These are phyloP conservation scores for Labroides dimidiatus DNA, from an alignment of 2,797 vertebrate genomes.

Conservation along the genomic window DNA sequence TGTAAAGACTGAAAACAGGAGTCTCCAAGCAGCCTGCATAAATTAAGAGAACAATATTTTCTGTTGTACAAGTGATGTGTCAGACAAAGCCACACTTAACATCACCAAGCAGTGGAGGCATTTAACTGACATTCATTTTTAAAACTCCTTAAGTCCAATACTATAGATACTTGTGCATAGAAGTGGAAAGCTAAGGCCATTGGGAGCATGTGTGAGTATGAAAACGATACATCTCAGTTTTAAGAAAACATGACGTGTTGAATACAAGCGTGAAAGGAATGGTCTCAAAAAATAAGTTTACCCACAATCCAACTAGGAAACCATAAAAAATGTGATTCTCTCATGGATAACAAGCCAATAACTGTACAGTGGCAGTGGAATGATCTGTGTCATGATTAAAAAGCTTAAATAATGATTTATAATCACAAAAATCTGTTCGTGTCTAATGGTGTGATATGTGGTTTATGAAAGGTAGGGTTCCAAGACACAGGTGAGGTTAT, in stretches of 20 bases:
- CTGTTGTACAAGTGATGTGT: slow-evolving; percentile 69
- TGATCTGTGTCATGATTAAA: slow-evolving; percentile 12
- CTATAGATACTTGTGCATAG: slow-evolving; percentile 78
- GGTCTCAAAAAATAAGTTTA: slow-evolving; percentile 8
- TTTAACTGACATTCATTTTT: slow-evolving; percentile 72
- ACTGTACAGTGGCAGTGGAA: slow-evolving; percentile 40
- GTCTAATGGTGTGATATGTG: slow-evolving; percentile 46
- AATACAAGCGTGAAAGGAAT: slow-evolving; percentile 30
- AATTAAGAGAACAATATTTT: slow-evolving; percentile 78
- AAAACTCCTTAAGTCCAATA: slow-evolving; percentile 63
- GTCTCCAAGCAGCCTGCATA: slow-evolving; percentile 73
- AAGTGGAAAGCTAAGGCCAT: slow-evolving; percentile 84
- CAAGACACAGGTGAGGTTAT: slow-evolving; percentile 43
- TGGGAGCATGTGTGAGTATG: slow-evolving; percentile 31
- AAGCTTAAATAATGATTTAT: slow-evolving; percentile 31
- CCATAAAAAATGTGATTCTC: slow-evolving; percentile 19
- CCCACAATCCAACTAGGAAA: slow-evolving; percentile 9
- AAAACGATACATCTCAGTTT: slow-evolving; percentile 24
- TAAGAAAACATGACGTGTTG: slow-evolving; percentile 22
- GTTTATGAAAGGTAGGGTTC: slow-evolving; percentile 37
- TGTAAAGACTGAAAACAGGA: slow-evolving; percentile 48
- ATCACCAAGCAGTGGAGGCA: slow-evolving; percentile 73
- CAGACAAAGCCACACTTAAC: slow-evolving; percentile 66
- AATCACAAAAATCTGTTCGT: slow-evolving; percentile 31
- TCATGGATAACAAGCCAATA: slow-evolving; percentile 33